A percentile compares a stretch with the other conserved stretches of the same genome.
Conservation (phyloP, 2,797 vertebrate species). For the Champsocephalus esox region DNA sequence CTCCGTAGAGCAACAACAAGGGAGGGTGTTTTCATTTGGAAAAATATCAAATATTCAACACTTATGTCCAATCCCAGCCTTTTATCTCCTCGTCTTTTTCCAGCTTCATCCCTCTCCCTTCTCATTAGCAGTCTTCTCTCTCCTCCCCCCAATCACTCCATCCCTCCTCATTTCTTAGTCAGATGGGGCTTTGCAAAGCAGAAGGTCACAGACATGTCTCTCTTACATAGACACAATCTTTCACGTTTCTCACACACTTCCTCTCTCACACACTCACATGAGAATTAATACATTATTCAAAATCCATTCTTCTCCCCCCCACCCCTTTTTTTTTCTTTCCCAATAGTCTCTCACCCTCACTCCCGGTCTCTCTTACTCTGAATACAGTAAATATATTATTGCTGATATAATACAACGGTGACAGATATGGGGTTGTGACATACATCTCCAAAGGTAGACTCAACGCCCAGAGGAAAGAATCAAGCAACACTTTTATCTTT, state of each 20-base stretch:
- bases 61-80: conserved; percentile 50
- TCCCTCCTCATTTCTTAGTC: conserved; percentile 81
- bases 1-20: conserved; percentile 29
- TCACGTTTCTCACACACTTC: conserved; percentile 23
- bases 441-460: conserved; percentile 35
- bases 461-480: neutral
- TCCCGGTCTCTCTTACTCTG: conserved; percentile 10
- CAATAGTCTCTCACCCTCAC: neutral
- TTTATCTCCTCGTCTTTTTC: conserved; percentile 37
- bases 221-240: conserved; percentile 58
- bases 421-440: conserved; percentile 52
- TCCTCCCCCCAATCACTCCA: conserved; percentile 66
- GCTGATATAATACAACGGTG: conserved; percentile 48
- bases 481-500: conserved; percentile 6
- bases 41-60: conserved; percentile 71
- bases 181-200: conserved; percentile 76
- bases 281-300: conserved; percentile 71
- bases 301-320: conserved; percentile 33
- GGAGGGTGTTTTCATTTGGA: conserved; percentile 53
- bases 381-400: conserved; percentile 66
- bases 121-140: conserved; percentile 83
- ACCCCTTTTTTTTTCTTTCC: conserved; percentile 4
- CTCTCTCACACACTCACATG: conserved; percentile 48
- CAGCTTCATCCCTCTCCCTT: conserved; percentile 50
- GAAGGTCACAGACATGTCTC: conserved; percentile 83